Evolutionary conservation across 35 echinoderm and acorn worm species (phyloP).

Genomic region (Patiria miniata): DNA sequence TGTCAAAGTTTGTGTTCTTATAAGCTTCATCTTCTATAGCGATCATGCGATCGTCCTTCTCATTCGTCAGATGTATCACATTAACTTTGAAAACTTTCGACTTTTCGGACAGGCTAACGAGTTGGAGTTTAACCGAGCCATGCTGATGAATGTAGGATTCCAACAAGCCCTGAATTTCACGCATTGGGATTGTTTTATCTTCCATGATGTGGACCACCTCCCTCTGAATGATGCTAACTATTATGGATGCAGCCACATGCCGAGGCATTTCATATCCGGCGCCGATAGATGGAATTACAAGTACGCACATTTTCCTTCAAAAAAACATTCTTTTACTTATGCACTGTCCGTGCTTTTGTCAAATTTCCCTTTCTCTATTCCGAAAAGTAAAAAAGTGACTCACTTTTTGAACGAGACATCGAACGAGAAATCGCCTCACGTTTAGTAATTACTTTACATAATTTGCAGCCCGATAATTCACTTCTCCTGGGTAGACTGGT

Average conservation of each 20-base stretch:
- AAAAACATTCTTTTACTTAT: too few species aligned
- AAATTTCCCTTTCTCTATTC: background rate
- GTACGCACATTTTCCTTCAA: slow-evolving; percentile 48
- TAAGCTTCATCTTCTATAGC: too few species aligned
- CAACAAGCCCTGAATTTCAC: slow-evolving; percentile 87
- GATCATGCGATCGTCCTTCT: too few species aligned
- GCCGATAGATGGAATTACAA: slow-evolving; percentile 88
- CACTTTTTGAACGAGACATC: too few species aligned
- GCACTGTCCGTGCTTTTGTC: too few species aligned
- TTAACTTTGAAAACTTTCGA: background rate
- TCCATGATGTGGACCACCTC: slow-evolving; percentile 95
- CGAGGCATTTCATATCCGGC: slow-evolving; percentile 84
- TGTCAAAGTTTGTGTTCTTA: too few species aligned
- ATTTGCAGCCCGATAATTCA: too few species aligned
- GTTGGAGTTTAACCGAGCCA: slow-evolving; percentile 85
- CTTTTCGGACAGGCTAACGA: slow-evolving; percentile 63
- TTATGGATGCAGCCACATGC: slow-evolving; percentile 91
- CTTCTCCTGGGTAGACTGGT: too few species aligned
- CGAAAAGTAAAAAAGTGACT: background rate
- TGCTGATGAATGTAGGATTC: slow-evolving; percentile 97
- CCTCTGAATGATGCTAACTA: slow-evolving; percentile 82
- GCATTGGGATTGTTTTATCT: slow-evolving; percentile 90
- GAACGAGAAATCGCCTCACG: too few species aligned
- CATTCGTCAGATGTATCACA: background rate
- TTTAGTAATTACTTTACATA: too few species aligned